These are phyloP conservation scores for Nannoperca obscura DNA, from an alignment of 2,797 vertebrate species.

Conservation along the genomic window DNA sequence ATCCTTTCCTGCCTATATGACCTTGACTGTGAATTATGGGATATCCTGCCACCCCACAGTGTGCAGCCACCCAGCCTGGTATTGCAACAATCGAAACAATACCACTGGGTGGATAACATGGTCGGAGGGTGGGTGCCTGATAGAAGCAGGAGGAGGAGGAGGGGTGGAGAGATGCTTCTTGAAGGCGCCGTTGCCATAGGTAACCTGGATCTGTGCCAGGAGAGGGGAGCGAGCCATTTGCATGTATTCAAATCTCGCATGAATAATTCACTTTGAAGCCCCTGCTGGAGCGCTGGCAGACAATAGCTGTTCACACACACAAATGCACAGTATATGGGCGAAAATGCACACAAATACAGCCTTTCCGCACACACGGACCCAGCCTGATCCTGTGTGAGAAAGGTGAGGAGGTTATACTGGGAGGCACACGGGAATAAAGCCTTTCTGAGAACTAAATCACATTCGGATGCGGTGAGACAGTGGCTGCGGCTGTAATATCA, in stretches of 20 bases:
- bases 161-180: slow-evolving; percentile 68
- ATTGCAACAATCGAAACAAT: slow-evolving; percentile 77
- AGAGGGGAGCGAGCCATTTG: slow-evolving; percentile 81
- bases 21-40: slow-evolving; percentile 82
- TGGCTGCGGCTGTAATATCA: slow-evolving; percentile 11
- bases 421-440: slow-evolving; percentile 59
- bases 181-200: slow-evolving; percentile 87
- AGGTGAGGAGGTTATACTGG: slow-evolving; percentile 72
- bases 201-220: slow-evolving; percentile 84
- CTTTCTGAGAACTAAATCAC: slow-evolving; percentile 39
- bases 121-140: slow-evolving; percentile 69
- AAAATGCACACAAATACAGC: slow-evolving; percentile 54
- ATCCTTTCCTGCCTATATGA: slow-evolving; percentile 64
- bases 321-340: slow-evolving; percentile 41
- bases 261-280: slow-evolving; percentile 86
- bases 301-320: slow-evolving; percentile 72
- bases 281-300: slow-evolving; percentile 70
- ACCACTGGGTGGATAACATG: slow-evolving; percentile 68
- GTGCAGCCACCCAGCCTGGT: slow-evolving; percentile 72
- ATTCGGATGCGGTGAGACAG: slow-evolving; percentile 42
- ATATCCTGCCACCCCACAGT: slow-evolving; percentile 73
- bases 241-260: slow-evolving; percentile 89
- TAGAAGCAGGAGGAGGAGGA: slow-evolving; percentile 47
- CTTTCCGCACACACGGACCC: slow-evolving; percentile 34
- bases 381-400: slow-evolving; percentile 66